Conservation (phyloP, 1,140 invertebrate species). For the Drosophila kurseongensis region DNA sequence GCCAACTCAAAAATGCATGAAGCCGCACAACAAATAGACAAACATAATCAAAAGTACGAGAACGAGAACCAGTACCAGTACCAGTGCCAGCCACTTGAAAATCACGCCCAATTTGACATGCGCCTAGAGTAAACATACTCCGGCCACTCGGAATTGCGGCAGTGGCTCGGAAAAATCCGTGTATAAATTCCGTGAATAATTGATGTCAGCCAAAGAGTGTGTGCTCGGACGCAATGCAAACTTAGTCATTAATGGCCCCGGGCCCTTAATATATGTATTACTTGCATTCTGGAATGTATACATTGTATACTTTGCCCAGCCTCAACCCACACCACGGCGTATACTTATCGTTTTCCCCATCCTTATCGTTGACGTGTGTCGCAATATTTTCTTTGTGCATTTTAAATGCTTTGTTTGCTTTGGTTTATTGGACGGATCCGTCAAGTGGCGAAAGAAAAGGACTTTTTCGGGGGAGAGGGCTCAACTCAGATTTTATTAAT, state of each 20-base stretch:
- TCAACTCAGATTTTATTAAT: constrained; percentile 1
- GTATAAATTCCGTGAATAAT: constrained; percentile 79
- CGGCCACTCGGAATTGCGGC: constrained; percentile 12
- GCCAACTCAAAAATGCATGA: constrained; percentile 75
- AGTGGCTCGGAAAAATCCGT: constrained; percentile 65
- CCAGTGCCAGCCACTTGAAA: constrained; percentile 66
- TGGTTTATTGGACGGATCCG: constrained; percentile 55
- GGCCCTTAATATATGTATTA: constrained; percentile 68
- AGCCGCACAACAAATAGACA: constrained; percentile 73
- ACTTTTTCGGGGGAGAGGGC: constrained; percentile 12
- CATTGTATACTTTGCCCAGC: constrained; percentile 34
- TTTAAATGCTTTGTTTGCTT: constrained; percentile 70
- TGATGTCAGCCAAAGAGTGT: constrained; percentile 57
- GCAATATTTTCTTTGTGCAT: constrained; percentile 75
- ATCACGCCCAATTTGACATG: constrained; percentile 81
- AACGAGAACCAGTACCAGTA: constrained; percentile 38
- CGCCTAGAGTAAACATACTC: constrained; percentile 72
- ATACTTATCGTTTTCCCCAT: constrained; percentile 34
- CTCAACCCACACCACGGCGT: constrained; percentile 28
- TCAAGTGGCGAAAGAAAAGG: constrained; percentile 12
- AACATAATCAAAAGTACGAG: constrained; percentile 78
- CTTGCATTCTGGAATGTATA: constrained; percentile 27
- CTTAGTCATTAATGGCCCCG: constrained; percentile 68
- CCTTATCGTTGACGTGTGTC: constrained; percentile 53
- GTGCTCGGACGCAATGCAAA: constrained; percentile 63